Base-by-base conservation (phyloP, 1,140 invertebrate genomes). In the Drosophila guanche region DNA sequence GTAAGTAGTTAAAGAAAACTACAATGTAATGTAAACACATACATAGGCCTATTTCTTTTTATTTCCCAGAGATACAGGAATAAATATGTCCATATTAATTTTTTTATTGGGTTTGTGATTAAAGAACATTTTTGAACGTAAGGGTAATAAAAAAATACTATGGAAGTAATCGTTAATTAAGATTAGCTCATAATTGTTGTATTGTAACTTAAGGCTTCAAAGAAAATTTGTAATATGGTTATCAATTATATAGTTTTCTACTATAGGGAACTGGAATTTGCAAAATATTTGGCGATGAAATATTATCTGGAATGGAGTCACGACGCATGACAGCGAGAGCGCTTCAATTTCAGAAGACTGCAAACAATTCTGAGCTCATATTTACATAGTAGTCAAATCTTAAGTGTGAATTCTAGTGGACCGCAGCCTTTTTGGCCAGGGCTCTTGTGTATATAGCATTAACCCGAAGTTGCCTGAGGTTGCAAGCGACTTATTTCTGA, bases 81-180 rank as follows among this genome's bases (percentile, higher is more conserved):
- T 77, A 68, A 75, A 66, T 48, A 61, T 48, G 69, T 73, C 59
- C 59, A 73, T 73, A 73, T 73, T 73, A 51, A 73, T 73, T 60
- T 74, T 72, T 72, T 70, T 73, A 73, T 65, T 73, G 70, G 41
- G 69, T 65, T 73, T 73, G 68, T 68, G 60, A 76, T 67, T 60
- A 79, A 74, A 74, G 48, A 66, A 45, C 48, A 27, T 51, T 7
- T 53, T 63, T 63, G 37, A 54, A 84, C 53, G 62, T 41, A 55
- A 61, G 45, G 68, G 50, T 83, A 48, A 52, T 56, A 41, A 63
- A 45, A 20, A 20, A 20, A 20, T 20, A 20, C 16, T 70, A 77
- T 58, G 74, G 62, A 84, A 76, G 55, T 57, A 88, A 78, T 86
- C 83, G 78, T 81, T 88, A 71, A 76, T 74, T 75, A 86, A 88